Percentiles rank a stretch among this genome's conserved stretches.
Conservation (phyloP, 2,797 vertebrate species). For the Heterohyrax brucei region DNA sequence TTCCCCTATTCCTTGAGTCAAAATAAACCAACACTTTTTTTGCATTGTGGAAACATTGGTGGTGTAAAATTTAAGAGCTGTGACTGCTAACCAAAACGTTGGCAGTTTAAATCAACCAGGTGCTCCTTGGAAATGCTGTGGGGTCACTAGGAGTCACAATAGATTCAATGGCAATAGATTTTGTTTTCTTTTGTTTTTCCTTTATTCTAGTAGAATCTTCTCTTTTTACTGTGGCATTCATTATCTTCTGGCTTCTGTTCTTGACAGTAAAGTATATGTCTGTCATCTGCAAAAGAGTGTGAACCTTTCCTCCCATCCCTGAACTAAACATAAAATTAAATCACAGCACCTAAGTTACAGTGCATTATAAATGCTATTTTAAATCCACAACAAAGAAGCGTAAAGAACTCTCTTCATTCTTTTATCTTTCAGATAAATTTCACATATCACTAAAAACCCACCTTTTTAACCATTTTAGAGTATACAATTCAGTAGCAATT, state of each 20-base stretch:
- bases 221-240: background rate
- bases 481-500: background rate
- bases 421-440: slow-evolving; percentile 6
- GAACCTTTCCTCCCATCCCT: background rate
- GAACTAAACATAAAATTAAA: background rate
- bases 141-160: no score
- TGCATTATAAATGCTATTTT: background rate
- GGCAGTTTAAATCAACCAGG: no score
- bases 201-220: background rate
- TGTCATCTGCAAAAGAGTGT: background rate
- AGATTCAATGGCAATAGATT: no score
- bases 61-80: no score
- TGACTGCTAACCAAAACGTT: no score
- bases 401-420: background rate
- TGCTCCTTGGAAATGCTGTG: no score
- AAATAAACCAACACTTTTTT: background rate
- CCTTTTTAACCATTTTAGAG: slow-evolving; percentile 20
- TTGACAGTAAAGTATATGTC: background rate
- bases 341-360: background rate
- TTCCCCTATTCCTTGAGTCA: background rate
- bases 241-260: background rate
- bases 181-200: no score
- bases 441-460: background rate
- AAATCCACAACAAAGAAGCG: background rate
- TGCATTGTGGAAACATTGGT: background rate